phyloP scores from a whole-genome alignment of 2,797 vertebrate genomes.

The Phoebastria nigripes region DNA sequence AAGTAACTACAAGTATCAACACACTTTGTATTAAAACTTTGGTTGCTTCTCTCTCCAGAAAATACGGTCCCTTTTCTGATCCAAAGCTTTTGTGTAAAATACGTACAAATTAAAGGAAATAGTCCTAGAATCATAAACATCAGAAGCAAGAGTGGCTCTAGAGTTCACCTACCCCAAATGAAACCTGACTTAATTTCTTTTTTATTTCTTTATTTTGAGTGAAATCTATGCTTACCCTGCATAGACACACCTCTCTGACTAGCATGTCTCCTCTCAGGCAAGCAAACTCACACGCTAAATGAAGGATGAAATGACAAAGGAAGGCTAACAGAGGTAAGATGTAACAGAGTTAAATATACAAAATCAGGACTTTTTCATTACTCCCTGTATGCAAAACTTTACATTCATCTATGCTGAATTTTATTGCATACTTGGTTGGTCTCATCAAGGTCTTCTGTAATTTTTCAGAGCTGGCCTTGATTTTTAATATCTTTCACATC shows the following conservation, averaged over 20 bases:
- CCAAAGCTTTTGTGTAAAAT: background rate
- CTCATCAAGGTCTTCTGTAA: background rate
- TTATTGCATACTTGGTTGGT: background rate
- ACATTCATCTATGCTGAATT: background rate
- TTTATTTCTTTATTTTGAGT: background rate
- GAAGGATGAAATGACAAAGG: background rate
- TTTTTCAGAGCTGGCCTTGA: background rate
- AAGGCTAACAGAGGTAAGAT: background rate
- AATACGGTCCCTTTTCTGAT: background rate
- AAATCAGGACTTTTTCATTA: background rate
- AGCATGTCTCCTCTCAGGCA: rapidly evolving
- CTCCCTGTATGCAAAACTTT: background rate
- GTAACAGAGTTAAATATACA: background rate
- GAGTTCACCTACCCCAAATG: background rate
- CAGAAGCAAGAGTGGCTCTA: background rate
- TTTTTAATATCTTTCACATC: background rate
- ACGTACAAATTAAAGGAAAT: background rate
- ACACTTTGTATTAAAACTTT: background rate
- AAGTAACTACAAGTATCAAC: background rate
- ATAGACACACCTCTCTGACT: background rate
- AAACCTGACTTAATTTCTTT: background rate
- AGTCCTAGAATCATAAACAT: background rate
- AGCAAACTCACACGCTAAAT: background rate
- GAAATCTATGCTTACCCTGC: background rate
- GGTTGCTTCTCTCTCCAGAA: background rate